Base-by-base conservation (phyloP, 2,888 invertebrate genomes). In the Papilio gigon region DNA sequence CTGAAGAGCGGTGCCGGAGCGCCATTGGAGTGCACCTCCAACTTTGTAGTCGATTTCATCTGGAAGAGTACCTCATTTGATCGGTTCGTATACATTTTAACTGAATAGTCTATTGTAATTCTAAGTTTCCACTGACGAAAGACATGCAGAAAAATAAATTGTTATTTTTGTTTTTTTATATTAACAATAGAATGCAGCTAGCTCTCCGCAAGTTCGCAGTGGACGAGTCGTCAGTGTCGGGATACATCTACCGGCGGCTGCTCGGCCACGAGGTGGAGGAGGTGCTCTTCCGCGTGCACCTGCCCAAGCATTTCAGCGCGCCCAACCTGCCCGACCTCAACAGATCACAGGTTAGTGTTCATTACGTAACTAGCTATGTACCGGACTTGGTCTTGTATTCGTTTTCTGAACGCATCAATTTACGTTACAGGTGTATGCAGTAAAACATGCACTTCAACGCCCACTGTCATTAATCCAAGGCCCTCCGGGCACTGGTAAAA, bases 51-150 rank as follows among this genome's bases (percentile, higher is more conserved):
- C 4, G 99, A 99, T 88, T 99, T 99, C 86, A 99, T 99, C 63
- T 99, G 99, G 99, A 99, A 99, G 87, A 98, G 98, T 74, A 99
- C 99, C 0, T 98, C 98, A 30, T 99, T 99, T 87, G 99, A 99
- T 88, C 95, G 97, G 97, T 96, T 77, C 76, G 84, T 71, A 11
- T 9, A 14, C 12, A 35, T 20, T 53, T 20, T 17, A 11, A 4
- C 44, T 14, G n/a, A n/a, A n/a, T n/a, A n/a, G n/a, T n/a, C n/a
- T n/a, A n/a, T n/a, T n/a, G n/a, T n/a, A n/a, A n/a, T n/a, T n/a
- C n/a, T n/a, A n/a, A n/a, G n/a, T n/a, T n/a, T n/a, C n/a, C n/a
- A n/a, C n/a, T n/a, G n/a, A n/a, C n/a, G n/a, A n/a, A n/a, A n/a
- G n/a, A n/a, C n/a, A n/a, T n/a, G n/a, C n/a, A n/a, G n/a, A n/a